A percentile compares a stretch with the other conserved stretches of the same genome.
Conservation (phyloP, 2,113 vertebrate genomes). For the human (Homo sapiens) region DNA sequence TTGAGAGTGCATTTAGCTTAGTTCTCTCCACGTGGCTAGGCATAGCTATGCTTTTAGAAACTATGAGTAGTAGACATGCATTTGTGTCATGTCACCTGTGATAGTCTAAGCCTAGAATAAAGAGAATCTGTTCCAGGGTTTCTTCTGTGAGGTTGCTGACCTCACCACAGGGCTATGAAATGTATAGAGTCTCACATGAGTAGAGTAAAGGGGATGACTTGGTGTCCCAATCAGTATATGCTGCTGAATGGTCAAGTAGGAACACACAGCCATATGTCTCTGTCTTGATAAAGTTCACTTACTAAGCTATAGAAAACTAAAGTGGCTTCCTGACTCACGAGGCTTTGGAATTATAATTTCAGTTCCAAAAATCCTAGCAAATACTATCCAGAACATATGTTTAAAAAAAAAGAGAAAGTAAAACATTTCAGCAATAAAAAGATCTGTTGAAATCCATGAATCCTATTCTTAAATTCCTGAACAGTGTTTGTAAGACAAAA, state of each 20-base stretch:
- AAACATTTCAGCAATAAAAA: background rate
- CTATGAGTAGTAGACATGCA: background rate
- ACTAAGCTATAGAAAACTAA: background rate
- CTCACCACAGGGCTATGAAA: conserved; percentile 37
- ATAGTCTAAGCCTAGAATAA: conserved; percentile 41
- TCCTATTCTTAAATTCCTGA: background rate
- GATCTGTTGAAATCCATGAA: background rate
- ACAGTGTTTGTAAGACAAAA: background rate
- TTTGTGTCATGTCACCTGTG: conserved; percentile 19
- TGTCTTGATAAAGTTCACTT: background rate
- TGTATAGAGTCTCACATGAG: background rate
- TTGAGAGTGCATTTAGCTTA: background rate
- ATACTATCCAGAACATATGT: background rate
- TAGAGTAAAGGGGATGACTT: conserved; percentile 21
- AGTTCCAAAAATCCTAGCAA: background rate
- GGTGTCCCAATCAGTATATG: background rate
- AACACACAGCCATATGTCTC: background rate
- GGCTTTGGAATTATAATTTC: background rate
- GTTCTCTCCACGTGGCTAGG: background rate
- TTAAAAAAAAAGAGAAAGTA: background rate
- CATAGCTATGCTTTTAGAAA: conserved; percentile 20
- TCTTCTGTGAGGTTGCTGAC: conserved; percentile 31
- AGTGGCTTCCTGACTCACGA: background rate
- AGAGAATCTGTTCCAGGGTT: conserved; percentile 27
- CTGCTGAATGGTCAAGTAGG: background rate